phyloP scores from a whole-genome alignment of 2,888 invertebrate species.

The Saturnia pavonia region DNA sequence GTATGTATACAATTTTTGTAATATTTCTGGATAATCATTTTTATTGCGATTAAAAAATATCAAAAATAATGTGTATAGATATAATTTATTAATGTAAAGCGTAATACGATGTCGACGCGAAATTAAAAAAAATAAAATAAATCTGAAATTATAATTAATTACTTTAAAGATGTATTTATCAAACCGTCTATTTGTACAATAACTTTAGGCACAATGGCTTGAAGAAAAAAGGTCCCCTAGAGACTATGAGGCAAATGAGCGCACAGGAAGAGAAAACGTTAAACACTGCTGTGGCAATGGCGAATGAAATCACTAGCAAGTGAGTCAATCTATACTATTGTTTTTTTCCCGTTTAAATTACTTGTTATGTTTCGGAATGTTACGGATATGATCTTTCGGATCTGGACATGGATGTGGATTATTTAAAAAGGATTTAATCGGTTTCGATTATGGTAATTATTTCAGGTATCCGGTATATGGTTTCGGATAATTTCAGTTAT shows the following conservation, averaged over 20 bases:
- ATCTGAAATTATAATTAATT: neutral
- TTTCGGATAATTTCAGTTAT: too few relatives aligned
- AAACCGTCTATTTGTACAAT: neutral
- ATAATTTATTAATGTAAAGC: neutral
- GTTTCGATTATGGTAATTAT: too few relatives aligned
- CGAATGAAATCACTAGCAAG: constrained; percentile 93
- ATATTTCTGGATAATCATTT: neutral
- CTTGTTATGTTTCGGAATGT: too few relatives aligned
- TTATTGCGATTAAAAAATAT: neutral
- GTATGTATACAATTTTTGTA: neutral
- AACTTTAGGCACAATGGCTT: constrained; percentile 32
- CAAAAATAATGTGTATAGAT: neutral
- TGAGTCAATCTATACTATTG: constrained; percentile 48
- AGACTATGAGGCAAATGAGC: constrained; percentile 93
- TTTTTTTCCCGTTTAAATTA: neutral
- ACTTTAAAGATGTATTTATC: neutral
- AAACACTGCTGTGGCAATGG: constrained; percentile 95
- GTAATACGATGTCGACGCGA: neutral
- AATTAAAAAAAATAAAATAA: neutral
- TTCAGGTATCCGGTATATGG: too few relatives aligned
- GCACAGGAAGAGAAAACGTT: constrained; percentile 95
- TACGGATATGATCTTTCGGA: too few relatives aligned
- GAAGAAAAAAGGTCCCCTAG: constrained; percentile 59
- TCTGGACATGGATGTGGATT: too few relatives aligned
- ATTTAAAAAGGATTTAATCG: too few relatives aligned